Evolutionary conservation across 2,113 vertebrate species (phyloP), one percentile per base, ranked within the genome.

Genomic region (Tragulus kanchil): DNA sequence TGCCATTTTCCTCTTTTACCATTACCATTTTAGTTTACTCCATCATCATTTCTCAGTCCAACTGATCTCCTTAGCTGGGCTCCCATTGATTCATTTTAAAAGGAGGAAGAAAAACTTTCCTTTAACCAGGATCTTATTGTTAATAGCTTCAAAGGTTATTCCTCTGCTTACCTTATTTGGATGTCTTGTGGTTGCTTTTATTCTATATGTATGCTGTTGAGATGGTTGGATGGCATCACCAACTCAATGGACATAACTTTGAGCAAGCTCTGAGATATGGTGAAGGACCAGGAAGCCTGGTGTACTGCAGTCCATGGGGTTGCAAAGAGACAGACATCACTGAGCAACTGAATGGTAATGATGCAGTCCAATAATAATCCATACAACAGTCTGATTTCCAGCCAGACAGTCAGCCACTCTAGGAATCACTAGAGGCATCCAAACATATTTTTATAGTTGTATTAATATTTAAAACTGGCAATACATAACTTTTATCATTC

Each of bases 351-450:
- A 36, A 36, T 36, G 36, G 36, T 36, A 36, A 36, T 36, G 36
- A 36, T 36, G 52, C n/a, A 90, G 58, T 78, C 48, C 45, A 88
- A 42, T 95, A 96, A 94, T 71, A 94, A 90, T 65, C 23, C 25
- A 90, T 78, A 75, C 58, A 83, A 61, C 15, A 83, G 12, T 83
- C 48, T 84, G 17, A 89, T 95, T 94, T 87, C 4, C 16, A 92
- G 61, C 12, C 17, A 36, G 36, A 36, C 36, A 79, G 10, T 56
- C 54, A 56, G 42, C 15, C 94, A 50, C 61, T 93, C 28, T 59
- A 61, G 12, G 2, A 81, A 91, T 11, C n/a, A 85, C 23, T 56
- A 45, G 14, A 62, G 19, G 4, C 82, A 92, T 77, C 12, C 36
- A 89, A 52, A 67, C 36, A 15, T 77, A 25, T 85, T 77, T 93